Conservation (phyloP, 2,888 invertebrate species). For the Xylophagus ater region DNA sequence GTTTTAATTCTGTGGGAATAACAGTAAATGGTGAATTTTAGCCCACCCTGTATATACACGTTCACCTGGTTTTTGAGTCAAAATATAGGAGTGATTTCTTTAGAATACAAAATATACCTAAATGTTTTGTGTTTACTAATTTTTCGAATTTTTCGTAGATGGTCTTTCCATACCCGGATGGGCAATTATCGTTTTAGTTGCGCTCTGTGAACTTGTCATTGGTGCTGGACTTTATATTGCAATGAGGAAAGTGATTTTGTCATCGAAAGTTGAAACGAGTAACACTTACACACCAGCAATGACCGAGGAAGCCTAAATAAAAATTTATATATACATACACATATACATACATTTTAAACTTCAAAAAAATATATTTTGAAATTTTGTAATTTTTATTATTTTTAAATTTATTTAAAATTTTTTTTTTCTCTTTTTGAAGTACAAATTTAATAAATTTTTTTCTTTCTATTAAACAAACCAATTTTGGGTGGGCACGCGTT, state of each 20-base stretch:
- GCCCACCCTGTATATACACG: no score
- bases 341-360: no score
- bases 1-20: no score
- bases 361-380: constrained; percentile 15
- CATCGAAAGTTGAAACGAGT: constrained; percentile 29
- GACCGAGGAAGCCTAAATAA: constrained; percentile 27
- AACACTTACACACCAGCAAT: constrained; percentile 35
- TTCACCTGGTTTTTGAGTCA: no score
- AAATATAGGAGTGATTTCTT: no score
- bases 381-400: constrained; percentile 14
- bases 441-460: no score
- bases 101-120: not conserved
- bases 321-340: constrained; percentile 1
- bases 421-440: not conserved
- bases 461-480: no score
- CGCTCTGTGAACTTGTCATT: constrained; percentile 54
- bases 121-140: not conserved
- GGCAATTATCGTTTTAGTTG: constrained; percentile 59
- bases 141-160: constrained; percentile 36
- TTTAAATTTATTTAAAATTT: constrained; percentile 11
- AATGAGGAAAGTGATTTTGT: constrained; percentile 56
- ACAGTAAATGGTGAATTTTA: no score
- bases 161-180: constrained; percentile 65
- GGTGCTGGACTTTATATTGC: constrained; percentile 57
- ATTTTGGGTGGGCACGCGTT: no score